Evolutionary conservation across 2,888 invertebrate genomes (phyloP).

Genomic region (Spisula subtruncata): DNA sequence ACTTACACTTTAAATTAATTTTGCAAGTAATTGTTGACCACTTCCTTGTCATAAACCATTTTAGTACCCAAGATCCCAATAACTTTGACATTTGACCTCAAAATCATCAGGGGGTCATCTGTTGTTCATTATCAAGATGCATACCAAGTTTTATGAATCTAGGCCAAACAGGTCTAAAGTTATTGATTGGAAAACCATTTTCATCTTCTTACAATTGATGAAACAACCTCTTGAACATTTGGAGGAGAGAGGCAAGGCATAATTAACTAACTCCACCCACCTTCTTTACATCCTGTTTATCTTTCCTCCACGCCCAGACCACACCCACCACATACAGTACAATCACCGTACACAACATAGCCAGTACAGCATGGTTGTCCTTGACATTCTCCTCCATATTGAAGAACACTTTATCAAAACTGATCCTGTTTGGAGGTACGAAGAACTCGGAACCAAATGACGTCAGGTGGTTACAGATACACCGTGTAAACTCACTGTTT

Average conservation of each 20-base stretch:
- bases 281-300: constrained; percentile 84
- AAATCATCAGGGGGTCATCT: no score
- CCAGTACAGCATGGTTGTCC: constrained; percentile 87
- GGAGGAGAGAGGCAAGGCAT: no score
- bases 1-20: no score
- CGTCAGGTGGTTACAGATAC: constrained; percentile 78
- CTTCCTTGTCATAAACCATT: no score
- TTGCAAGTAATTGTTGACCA: no score
- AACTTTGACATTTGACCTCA: no score
- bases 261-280: constrained; percentile 63
- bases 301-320: constrained; percentile 86
- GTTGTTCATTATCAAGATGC: background rate
- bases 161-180: no score
- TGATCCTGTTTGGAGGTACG: constrained; percentile 86
- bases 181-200: no score
- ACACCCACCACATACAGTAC: constrained; percentile 83
- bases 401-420: constrained; percentile 87
- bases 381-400: constrained; percentile 83
- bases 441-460: constrained; percentile 83
- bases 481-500: constrained; percentile 72
- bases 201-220: no score
- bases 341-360: constrained; percentile 84
- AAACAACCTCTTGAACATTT: no score
- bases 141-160: no score
- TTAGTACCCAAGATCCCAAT: no score